Evolutionary conservation across 2,888 invertebrate species (phyloP), one percentile per base, ranked within the genome.

Genomic region (Macroteleia sp.): DNA sequence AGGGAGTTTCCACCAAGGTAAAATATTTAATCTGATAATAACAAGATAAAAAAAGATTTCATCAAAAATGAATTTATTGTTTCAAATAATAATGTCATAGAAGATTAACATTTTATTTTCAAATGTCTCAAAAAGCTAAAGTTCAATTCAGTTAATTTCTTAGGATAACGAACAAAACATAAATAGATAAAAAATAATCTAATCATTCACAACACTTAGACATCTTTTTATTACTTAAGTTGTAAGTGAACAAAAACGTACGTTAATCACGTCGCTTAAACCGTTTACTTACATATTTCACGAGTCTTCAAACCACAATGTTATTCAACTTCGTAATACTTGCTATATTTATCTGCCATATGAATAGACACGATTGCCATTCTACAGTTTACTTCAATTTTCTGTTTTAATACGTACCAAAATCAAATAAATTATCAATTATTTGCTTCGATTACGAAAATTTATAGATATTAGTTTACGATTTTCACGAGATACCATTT

Each of bases 1-100:
- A 93, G 96, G 41, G 96, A 96, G 71, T 94, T 96, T 22, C 96
- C 96, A 86, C 95, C 96, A 90, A 95, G 96, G 96, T 96, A 93
- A 93, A 93, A 81, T 54, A 82, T 80, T 77, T 12, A 12, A n/a
- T 69, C 30, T 14, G 25, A 52, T 52, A 25, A 25, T 25, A 25
- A 6, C 25, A 25, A 25, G n/a, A n/a, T n/a, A n/a, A n/a, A n/a
- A n/a, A n/a, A n/a, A n/a, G n/a, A n/a, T n/a, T n/a, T n/a, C n/a
- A n/a, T n/a, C n/a, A n/a, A n/a, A n/a, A n/a, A n/a, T n/a, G n/a
- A n/a, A n/a, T n/a, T n/a, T n/a, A n/a, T n/a, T n/a, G n/a, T n/a
- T n/a, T n/a, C n/a, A n/a, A n/a, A n/a, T n/a, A n/a, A n/a, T n/a
- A n/a, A n/a, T 25, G 25, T 25, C 25, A 6, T 25, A 25, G 3